A percentile compares a stretch with the other conserved stretches of the same genome.
Conservation (phyloP, 1,140 invertebrate species). For the Tribolium castaneum region DNA sequence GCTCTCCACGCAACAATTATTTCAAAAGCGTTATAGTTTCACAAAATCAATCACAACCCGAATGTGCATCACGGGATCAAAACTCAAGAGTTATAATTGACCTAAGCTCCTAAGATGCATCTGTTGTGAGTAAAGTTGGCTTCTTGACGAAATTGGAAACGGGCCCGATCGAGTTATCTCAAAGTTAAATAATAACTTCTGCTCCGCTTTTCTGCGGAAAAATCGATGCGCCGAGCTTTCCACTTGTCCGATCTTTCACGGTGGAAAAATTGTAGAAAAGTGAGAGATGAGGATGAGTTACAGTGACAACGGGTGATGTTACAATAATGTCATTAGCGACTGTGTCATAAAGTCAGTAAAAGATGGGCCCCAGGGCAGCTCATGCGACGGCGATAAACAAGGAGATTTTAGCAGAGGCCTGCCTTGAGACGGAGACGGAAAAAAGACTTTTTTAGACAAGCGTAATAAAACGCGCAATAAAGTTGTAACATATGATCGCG, state of each 20-base stretch:
- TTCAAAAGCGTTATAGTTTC: background rate
- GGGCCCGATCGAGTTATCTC: constrained; percentile 22
- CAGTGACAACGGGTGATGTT: constrained; percentile 6
- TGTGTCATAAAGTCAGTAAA: constrained; percentile 24
- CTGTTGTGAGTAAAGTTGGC: constrained; percentile 18
- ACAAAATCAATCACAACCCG: background rate
- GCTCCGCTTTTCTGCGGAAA: background rate
- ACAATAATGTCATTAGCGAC: constrained; percentile 16
- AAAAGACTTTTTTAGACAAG: constrained; percentile 14
- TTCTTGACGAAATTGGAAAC: constrained; percentile 22
- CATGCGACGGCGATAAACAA: constrained; percentile 20
- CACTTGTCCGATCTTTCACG: background rate
- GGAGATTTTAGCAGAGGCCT: constrained; percentile 1
- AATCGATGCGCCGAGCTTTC: background rate
- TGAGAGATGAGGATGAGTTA: constrained; percentile 1
- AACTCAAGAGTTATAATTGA: constrained; percentile 18
- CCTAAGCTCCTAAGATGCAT: constrained; percentile 19
- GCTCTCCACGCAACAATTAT: background rate
- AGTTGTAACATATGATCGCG: constrained; percentile 22
- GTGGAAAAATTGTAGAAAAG: background rate
- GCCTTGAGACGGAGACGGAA: background rate
- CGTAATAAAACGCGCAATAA: constrained; percentile 30
- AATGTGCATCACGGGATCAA: background rate
- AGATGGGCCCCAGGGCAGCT: constrained; percentile 15
- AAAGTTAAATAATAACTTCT: constrained; percentile 33